Conservation (phyloP, 2,888 invertebrate species). For the Ceriagrion tenellum region DNA sequence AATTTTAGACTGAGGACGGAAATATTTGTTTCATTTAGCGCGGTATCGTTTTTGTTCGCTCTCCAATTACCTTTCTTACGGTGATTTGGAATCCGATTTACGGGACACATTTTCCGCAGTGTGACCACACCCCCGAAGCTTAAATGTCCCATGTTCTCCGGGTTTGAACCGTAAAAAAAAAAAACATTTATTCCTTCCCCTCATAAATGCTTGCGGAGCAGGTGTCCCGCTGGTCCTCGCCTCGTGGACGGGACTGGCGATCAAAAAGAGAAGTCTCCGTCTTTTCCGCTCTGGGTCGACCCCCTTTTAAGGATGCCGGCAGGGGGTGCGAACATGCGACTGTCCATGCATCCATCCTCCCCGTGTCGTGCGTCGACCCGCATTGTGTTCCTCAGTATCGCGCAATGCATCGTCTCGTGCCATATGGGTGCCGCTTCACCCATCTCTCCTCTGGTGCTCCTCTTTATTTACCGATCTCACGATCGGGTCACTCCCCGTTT, state of each 20-base stretch:
- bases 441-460: not conserved
- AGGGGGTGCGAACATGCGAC: not conserved
- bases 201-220: not conserved
- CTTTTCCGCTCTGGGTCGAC: not conserved
- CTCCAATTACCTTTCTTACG: too few relatives aligned
- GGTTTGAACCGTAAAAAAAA: not conserved
- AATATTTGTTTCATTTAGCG: too few relatives aligned
- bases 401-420: not conserved
- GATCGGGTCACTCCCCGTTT: not conserved
- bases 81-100: too few relatives aligned
- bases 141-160: not conserved
- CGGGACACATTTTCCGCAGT: too few relatives aligned
- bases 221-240: not conserved
- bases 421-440: not conserved
- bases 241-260: not conserved
- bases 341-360: not conserved
- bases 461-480: not conserved
- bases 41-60: too few relatives aligned
- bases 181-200: not conserved
- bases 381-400: not conserved
- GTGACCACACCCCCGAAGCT: not conserved
- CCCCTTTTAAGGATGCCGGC: not conserved
- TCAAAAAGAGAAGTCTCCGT: not conserved
- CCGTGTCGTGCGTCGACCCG: not conserved
- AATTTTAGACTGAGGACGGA: too few relatives aligned